These are phyloP conservation scores for Perdita meconis DNA, from an alignment of 2,888 invertebrate genomes.

Conservation along the genomic window DNA sequence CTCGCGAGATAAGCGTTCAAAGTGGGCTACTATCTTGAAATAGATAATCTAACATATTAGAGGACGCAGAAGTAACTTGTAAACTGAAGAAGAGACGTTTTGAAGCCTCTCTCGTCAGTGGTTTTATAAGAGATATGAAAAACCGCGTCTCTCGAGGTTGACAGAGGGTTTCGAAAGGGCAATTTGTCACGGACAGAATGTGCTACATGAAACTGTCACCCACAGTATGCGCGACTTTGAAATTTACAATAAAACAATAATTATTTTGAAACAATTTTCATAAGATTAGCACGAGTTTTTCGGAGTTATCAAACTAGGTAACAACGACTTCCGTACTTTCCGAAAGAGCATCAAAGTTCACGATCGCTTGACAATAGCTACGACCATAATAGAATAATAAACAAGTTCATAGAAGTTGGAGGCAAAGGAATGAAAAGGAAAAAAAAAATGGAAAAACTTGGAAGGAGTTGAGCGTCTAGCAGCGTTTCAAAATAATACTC, in stretches of 20 bases:
- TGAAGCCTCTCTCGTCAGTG: not conserved
- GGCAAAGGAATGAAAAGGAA: slow-evolving; percentile 1
- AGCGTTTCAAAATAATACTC: not conserved
- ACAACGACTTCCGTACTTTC: too few relatives aligned
- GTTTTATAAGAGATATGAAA: not conserved
- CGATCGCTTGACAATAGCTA: too few relatives aligned
- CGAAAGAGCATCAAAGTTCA: too few relatives aligned
- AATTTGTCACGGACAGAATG: not conserved
- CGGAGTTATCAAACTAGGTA: too few relatives aligned
- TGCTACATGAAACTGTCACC: not conserved
- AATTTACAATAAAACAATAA: too few relatives aligned
- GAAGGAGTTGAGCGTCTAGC: not conserved
- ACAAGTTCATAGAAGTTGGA: not conserved
- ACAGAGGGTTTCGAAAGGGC: not conserved
- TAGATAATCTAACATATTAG: too few relatives aligned
- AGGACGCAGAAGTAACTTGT: too few relatives aligned
- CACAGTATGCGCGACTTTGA: too few relatives aligned
- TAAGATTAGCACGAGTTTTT: too few relatives aligned
- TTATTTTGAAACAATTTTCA: slow-evolving; percentile 5
- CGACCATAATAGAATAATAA: not conserved
- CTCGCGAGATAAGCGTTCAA: too few relatives aligned
- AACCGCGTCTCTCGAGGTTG: not conserved
- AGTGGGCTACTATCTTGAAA: too few relatives aligned
- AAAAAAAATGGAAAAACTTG: slow-evolving; percentile 1
- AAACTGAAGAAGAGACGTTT: not conserved